Base-by-base conservation (phyloP, 2,113 vertebrate species). In the Lophochroa leadbeateri region DNA sequence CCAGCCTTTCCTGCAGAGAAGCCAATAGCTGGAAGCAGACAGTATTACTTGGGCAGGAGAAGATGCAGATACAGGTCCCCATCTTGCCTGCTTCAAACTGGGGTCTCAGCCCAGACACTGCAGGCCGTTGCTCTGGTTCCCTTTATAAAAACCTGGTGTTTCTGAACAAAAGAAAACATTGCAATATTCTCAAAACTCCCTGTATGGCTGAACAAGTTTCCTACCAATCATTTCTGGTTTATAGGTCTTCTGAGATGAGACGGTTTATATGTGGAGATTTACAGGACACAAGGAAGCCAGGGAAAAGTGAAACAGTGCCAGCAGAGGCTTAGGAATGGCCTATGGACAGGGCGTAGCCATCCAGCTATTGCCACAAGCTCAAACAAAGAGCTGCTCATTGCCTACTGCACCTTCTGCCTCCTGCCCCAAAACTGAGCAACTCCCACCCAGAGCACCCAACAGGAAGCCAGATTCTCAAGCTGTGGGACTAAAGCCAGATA, bases 311-410 rank as follows among this genome's bases (percentile, higher is more conserved):
- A 19, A 44, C 16, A 4, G 23, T 20, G 39, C 21, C 21, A 79
- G 47, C 11, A 35, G 55, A 43, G 19, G 17, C 55, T 49, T 31
- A 10, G 35, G 39, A 81, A 58, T 31, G 49, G 7, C 14, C 35
- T 29, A 21, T 1, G 4, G 47, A 16, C 15, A 33, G 19, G 21
- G 3, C 0, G 0, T 5, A 58, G n/a, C 53, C 61, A 24, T 46
- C 13, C 28, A 69, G 43, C 11, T 29, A 23, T 19, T 67, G 43
- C 52, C 49, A 46, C 8, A 29, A 72, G 23, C 11, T 50, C 43
- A 64, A 11, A 10, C 20, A 17, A 25, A 21, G n/a, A 60, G 31
- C 41, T 77, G 11, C 28, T 74, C 29, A 5, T 20, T 10, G 1
- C 4, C 69, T 63, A 33, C 55, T 53, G 43, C 29, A 24, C 13